A percentile compares a stretch with the other conserved stretches of the same genome.
phyloP scores from a whole-genome alignment of 1,140 invertebrate genomes.

The Bactericera cockerelli region DNA sequence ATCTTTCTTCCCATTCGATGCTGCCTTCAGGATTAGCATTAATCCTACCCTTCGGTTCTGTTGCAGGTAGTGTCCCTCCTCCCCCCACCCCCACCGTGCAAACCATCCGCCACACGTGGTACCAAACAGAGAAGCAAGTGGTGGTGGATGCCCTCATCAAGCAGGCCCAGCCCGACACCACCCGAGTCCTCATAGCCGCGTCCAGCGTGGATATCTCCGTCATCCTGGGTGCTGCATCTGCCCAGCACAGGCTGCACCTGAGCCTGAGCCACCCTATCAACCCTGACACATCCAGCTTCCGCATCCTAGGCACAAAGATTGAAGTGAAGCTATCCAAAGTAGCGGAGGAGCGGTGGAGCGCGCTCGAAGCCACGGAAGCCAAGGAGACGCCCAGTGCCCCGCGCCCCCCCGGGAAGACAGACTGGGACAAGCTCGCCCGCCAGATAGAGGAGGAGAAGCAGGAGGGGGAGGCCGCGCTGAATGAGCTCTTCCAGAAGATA shows the following conservation, averaged over 20 bases:
- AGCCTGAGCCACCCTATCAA: constrained; percentile 32
- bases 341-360: constrained; percentile 54
- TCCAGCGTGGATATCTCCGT: constrained; percentile 37
- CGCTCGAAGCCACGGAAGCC: constrained; percentile 12
- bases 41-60: too few species aligned
- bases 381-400: constrained; percentile 7
- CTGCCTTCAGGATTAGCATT: too few species aligned
- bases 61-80: neutral
- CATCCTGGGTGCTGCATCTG: constrained; percentile 24
- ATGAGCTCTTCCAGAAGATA: constrained; percentile 87
- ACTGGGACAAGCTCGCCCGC: constrained; percentile 75
- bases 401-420: constrained; percentile 31
- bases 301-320: constrained; percentile 61
- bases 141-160: constrained; percentile 67
- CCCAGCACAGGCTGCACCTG: constrained; percentile 26
- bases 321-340: constrained; percentile 75
- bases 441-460: constrained; percentile 65
- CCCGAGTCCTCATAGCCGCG: constrained; percentile 44
- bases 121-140: constrained; percentile 76
- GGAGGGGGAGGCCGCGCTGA: constrained; percentile 79
- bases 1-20: too few species aligned
- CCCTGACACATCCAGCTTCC: constrained; percentile 48
- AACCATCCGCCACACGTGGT: constrained; percentile 61
- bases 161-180: constrained; percentile 51
- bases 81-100: neutral